Conservation (phyloP, 2,113 vertebrate genomes). For the Chionomys nivalis region DNA sequence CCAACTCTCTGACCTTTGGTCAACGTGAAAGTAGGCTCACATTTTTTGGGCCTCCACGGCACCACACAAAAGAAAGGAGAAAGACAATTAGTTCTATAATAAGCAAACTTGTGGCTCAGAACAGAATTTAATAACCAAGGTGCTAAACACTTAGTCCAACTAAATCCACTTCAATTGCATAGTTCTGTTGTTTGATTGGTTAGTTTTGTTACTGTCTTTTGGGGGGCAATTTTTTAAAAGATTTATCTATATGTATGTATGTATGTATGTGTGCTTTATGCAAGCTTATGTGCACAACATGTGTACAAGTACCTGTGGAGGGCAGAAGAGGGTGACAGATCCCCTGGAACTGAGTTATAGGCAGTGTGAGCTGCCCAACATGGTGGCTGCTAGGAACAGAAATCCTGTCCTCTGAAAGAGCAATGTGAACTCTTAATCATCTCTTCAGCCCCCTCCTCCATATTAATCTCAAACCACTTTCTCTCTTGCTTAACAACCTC, state of each 20-base stretch:
- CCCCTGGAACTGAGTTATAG: background rate
- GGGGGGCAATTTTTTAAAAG: background rate
- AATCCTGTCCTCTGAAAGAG: background rate
- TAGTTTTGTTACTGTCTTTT: background rate
- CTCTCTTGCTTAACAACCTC: background rate
- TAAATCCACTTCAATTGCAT: background rate
- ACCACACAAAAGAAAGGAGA: background rate
- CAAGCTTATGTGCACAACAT: background rate
- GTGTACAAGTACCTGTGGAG: no score
- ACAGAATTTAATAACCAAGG: constrained; percentile 11
- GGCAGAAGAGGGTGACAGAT: background rate
- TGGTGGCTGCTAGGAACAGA: background rate
- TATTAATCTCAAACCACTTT: background rate
- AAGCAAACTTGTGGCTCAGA: background rate
- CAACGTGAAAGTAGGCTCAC: no score
- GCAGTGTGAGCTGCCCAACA: background rate
- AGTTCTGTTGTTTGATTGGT: background rate
- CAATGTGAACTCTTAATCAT: no score
- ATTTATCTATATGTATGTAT: background rate
- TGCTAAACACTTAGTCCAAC: background rate
- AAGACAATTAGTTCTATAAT: background rate
- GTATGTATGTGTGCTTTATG: background rate
- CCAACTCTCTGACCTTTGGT: no score
- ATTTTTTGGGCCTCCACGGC: background rate
- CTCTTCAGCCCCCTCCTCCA: background rate